Evolutionary conservation across 2,797 vertebrate species (phyloP).

Genomic region (Simalia tracyae): DNA sequence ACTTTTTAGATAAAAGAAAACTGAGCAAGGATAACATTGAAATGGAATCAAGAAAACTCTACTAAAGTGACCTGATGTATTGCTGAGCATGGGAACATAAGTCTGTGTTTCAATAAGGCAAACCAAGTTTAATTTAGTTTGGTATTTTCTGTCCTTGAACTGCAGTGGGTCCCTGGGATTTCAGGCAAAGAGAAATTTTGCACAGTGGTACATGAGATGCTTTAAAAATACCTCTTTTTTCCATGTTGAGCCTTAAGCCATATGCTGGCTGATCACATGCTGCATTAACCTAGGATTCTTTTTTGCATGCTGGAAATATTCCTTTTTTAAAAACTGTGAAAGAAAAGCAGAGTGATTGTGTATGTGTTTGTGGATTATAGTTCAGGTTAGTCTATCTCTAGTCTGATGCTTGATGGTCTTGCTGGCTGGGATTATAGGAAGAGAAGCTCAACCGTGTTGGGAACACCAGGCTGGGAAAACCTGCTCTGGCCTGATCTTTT

Average conservation of each 20-base stretch:
- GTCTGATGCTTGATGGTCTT: background rate
- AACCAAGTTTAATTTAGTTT: background rate
- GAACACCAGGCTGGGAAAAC: background rate
- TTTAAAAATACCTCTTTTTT: background rate
- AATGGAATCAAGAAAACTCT: background rate
- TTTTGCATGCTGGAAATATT: background rate
- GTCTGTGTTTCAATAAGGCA: background rate
- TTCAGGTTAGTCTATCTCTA: background rate
- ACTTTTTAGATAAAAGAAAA: background rate
- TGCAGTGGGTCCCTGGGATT: background rate
- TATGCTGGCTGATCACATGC: too few species aligned
- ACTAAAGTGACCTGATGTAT: background rate
- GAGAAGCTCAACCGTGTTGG: background rate
- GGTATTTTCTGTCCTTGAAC: background rate
- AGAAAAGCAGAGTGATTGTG: background rate
- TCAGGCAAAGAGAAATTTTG: background rate
- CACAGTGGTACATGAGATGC: background rate
- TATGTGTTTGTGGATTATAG: background rate
- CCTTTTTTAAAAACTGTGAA: background rate
- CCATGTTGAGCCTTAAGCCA: background rate
- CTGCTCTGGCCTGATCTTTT: background rate
- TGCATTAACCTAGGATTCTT: background rate
- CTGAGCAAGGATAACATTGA: background rate
- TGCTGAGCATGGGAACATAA: background rate
- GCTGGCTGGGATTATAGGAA: background rate